These are phyloP conservation scores for Alosa alosa DNA, from an alignment of 2,113 vertebrate genomes.

Conservation along the genomic window DNA sequence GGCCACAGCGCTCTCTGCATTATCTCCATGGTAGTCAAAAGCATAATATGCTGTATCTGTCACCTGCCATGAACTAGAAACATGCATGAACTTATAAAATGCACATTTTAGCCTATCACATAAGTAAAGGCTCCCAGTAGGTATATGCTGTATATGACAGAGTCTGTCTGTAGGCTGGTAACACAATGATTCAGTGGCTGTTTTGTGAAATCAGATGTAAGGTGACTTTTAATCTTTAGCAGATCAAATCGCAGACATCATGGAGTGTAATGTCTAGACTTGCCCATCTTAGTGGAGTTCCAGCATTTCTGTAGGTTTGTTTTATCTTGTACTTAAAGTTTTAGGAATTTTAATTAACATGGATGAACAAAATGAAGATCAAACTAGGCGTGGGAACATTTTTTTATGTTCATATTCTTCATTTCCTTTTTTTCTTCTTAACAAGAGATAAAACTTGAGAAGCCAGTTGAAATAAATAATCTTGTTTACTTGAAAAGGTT, in stretches of 20 bases:
- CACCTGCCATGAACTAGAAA: not conserved
- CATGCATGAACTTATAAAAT: not conserved
- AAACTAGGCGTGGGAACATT: slow-evolving; percentile 4
- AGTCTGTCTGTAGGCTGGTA: not conserved
- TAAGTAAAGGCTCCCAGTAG: not conserved
- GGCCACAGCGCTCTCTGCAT: no score
- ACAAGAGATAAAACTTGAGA: slow-evolving; percentile 46
- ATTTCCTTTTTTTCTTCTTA: slow-evolving; percentile 40
- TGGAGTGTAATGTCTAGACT: not conserved
- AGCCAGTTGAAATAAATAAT: slow-evolving; percentile 52
- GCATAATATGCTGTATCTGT: not conserved
- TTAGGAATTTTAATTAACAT: slow-evolving; percentile 10
- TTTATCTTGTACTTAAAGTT: not conserved
- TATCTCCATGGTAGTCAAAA: not conserved
- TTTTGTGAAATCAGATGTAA: not conserved
- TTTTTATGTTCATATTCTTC: slow-evolving; percentile 27
- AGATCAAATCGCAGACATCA: not conserved
- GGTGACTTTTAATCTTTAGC: not conserved
- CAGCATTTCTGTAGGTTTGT: not conserved
- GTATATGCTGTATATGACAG: not conserved
- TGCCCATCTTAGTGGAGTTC: not conserved
- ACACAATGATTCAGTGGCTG: not conserved
- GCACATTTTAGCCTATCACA: not conserved
- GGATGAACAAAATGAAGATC: not conserved
- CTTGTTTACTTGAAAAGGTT: slow-evolving; percentile 53